Evolutionary conservation across 2,888 invertebrate species (phyloP).

Genomic region (Drosophila parthenogenetica): DNA sequence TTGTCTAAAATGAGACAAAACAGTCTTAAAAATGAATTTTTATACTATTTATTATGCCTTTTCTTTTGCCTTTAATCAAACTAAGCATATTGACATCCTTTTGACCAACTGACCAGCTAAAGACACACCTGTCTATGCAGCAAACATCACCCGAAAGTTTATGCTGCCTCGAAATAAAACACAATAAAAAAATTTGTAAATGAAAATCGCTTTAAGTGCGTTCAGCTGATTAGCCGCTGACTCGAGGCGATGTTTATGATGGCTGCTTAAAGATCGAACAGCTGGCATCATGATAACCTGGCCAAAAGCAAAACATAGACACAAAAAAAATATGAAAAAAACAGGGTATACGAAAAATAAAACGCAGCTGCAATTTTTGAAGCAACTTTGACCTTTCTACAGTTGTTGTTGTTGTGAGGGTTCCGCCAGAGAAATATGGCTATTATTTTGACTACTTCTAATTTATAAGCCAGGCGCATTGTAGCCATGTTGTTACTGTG

Average conservation of each 20-base stretch:
- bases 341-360: conserved; percentile 1
- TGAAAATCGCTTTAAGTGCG: conserved; percentile 74
- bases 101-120: conserved; percentile 37
- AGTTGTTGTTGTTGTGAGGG: conserved; percentile 35
- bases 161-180: conserved; percentile 8
- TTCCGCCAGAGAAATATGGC: conserved; percentile 72
- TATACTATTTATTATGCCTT: too few species aligned
- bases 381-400: conserved; percentile 76
- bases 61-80: background rate
- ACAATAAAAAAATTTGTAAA: conserved; percentile 16
- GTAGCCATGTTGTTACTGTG: conserved; percentile 26
- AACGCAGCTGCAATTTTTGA: conserved; percentile 65
- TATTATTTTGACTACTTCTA: conserved; percentile 80
- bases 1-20: too few species aligned
- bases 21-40: too few species aligned
- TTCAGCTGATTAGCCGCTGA: conserved; percentile 60
- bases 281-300: conserved; percentile 65
- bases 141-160: too few species aligned
- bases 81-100: conserved; percentile 10
- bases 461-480: conserved; percentile 73
- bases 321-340: background rate
- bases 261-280: conserved; percentile 48
- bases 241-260: conserved; percentile 42
- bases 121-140: conserved; percentile 45
- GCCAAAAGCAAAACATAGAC: conserved; percentile 15